A percentile compares a stretch with the other conserved stretches of the same genome.
These are phyloP conservation scores for Nannospalax galili DNA, from an alignment of 2,113 vertebrate species.

Conservation along the genomic window DNA sequence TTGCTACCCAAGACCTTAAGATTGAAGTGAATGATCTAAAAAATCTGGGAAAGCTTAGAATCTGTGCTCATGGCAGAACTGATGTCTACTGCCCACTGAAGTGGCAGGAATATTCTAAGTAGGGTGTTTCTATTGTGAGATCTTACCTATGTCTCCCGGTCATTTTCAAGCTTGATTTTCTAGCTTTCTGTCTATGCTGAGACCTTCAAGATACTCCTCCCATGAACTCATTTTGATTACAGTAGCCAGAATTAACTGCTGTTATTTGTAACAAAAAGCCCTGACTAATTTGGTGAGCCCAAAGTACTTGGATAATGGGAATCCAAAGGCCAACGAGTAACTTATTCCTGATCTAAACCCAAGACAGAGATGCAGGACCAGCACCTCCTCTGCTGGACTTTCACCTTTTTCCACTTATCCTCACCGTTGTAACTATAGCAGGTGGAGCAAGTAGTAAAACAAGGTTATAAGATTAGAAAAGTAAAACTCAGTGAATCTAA, in stretches of 20 bases:
- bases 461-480: neutral
- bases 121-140: neutral
- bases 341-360: neutral
- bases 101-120: neutral
- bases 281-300: neutral
- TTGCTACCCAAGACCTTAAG: neutral
- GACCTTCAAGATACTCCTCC: neutral
- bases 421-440: neutral
- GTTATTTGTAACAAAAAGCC: neutral
- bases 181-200: neutral
- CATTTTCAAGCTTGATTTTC: neutral
- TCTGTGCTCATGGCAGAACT: neutral
- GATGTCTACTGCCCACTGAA: no score
- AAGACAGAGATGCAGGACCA: neutral
- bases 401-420: neutral
- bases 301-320: neutral
- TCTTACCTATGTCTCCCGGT: neutral
- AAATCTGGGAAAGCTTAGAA: neutral
- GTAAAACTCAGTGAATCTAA: neutral
- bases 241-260: neutral
- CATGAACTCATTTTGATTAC: neutral
- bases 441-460: neutral
- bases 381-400: neutral
- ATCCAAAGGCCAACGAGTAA: neutral
- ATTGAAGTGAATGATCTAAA: neutral